A percentile compares a stretch with the other conserved stretches of the same genome.
These are phyloP conservation scores for Sylvia atricapilla DNA, from an alignment of 2,113 vertebrate genomes.

Conservation along the genomic window DNA sequence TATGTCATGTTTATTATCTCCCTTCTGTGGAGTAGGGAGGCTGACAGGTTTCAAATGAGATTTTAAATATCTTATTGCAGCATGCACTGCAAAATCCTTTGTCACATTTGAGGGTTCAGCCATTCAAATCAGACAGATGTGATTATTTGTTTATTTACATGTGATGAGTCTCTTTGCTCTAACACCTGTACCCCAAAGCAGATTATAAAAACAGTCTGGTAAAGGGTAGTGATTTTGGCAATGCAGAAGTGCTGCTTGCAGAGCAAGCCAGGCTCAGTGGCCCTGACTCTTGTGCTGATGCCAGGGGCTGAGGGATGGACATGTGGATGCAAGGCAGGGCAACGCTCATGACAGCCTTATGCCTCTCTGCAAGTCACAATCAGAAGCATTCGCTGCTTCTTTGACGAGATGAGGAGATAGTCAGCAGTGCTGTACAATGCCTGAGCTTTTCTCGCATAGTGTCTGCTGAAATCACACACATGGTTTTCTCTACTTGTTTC, in stretches of 20 bases:
- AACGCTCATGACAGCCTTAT: background rate
- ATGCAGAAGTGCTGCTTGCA: background rate
- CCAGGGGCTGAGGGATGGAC: background rate
- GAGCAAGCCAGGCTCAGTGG: background rate
- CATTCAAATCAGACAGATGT: background rate
- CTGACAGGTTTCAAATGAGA: background rate
- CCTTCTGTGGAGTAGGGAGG: background rate
- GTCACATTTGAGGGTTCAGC: background rate
- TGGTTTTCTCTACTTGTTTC: background rate
- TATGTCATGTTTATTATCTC: background rate
- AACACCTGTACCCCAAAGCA: background rate
- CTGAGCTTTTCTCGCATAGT: background rate
- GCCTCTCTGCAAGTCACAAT: background rate
- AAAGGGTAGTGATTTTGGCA: background rate
- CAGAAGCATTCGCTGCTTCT: rapidly evolving
- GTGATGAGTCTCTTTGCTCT: background rate
- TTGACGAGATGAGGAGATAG: background rate
- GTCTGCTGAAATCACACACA: rapidly evolving
- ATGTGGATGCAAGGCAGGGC: rapidly evolving
- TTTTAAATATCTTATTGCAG: background rate
- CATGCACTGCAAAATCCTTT: background rate
- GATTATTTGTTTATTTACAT: background rate
- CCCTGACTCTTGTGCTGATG: background rate
- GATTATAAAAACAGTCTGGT: background rate
- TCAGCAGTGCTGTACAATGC: background rate